Base-by-base conservation (phyloP, 2,797 vertebrate genomes). In the Leptodactylus fallax region DNA sequence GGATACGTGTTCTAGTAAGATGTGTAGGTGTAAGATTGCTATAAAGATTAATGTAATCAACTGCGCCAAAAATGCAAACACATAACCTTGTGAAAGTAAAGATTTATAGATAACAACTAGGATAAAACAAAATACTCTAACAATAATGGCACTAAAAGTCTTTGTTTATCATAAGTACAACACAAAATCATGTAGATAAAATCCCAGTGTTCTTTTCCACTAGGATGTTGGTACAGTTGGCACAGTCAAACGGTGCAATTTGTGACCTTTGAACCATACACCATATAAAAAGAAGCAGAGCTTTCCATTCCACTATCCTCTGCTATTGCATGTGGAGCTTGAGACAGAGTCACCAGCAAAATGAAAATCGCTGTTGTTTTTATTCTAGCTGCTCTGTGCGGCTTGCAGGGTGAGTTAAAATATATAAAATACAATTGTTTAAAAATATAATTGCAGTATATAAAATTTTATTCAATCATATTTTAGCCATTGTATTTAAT, bases 311-410 rank as follows among this genome's bases (percentile, higher is more conserved):
- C n/a, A 63, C 58, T n/a, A 77, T 56, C 45, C 72, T 74, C 69
- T 77, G n/a, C 45, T 51, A 76, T 78, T 85, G 72, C 56, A 77
- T 77, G 77, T 60, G 83, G 55, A 61, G 71, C 25, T 6, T 19
- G 45, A 85, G 56, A 77, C 83, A 8, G n/a, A n/a, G 23, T 36
- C 56, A 85, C 60, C 56, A 49, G 14, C 67, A 87, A 81, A n/a
- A 87, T 87, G 87, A 87, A 87, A 79, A 17, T 79, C 67, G 81
- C 87, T 16, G 19, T 87, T 23, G 25, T 55, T 27, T 87, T 87
- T 79, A 4, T 87, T 17, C 16, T 87, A 11, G 87, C 81, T 83
- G 79, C 87, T 67, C 53, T 87, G 12, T 83, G 80, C 36, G 77
- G 60, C 67, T 87, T 56, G 19, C 21, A 45, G 11, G 79, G 74